Evolutionary conservation across 1,140 invertebrate species (phyloP).

Genomic region (Bombus vancouverensis): DNA sequence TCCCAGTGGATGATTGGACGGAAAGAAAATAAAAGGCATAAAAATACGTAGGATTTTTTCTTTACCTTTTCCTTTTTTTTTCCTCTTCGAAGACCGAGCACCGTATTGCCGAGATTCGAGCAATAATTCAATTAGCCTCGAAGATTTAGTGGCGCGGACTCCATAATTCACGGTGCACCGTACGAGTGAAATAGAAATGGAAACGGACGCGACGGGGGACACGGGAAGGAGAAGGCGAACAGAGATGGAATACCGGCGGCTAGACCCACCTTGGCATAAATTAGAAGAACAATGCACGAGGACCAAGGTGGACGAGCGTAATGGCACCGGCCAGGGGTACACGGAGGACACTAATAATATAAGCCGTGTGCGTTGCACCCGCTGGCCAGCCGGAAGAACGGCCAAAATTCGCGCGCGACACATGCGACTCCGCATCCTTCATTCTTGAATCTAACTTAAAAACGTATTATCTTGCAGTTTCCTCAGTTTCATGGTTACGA

Average conservation of each 20-base stretch:
- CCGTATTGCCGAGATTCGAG: constrained; percentile 64
- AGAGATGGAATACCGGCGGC: constrained; percentile 17
- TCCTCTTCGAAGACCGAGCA: constrained; percentile 55
- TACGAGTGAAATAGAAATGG: constrained; percentile 61
- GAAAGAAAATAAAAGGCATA: constrained; percentile 23
- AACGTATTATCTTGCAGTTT: neutral
- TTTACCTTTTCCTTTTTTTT: neutral
- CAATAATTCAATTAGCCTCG: constrained; percentile 79
- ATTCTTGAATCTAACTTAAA: neutral
- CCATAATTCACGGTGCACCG: constrained; percentile 75
- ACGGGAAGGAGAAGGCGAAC: constrained; percentile 1
- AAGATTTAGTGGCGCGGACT: constrained; percentile 75
- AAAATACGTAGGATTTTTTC: constrained; percentile 23
- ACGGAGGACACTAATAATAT: constrained; percentile 62
- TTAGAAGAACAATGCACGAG: constrained; percentile 77
- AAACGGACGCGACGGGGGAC: constrained; percentile 35
- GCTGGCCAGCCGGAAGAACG: constrained; percentile 57
- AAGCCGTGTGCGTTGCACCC: constrained; percentile 35
- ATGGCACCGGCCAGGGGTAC: constrained; percentile 54
- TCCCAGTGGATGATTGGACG: constrained; percentile 30
- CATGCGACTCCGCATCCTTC: constrained; percentile 49
- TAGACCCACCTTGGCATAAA: constrained; percentile 74
- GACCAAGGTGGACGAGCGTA: constrained; percentile 67
- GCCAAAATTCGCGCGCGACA: constrained; percentile 63
- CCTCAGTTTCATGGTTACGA: too few species aligned